Evolutionary conservation across 2,113 vertebrate genomes (phyloP), one percentile per base, ranked within the genome.

Genomic region (Calypte anna): DNA sequence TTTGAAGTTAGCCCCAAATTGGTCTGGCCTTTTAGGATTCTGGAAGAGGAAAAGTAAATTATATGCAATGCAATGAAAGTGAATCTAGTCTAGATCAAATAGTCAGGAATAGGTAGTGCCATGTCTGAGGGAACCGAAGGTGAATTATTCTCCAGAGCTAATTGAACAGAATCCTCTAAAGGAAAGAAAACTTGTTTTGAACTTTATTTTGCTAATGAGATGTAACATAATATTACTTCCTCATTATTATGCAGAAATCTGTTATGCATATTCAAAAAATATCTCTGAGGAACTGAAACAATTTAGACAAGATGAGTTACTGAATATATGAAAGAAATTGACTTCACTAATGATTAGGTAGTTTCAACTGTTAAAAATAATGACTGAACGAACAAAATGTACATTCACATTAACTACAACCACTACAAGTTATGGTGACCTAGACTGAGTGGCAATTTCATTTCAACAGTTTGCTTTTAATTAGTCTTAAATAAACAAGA

Each of bases 251-350:
- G 80, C 85, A 68, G 94, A 86, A 94, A 93, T 80, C 62, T 58
- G 73, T 90, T 86, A 96, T 96, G 90, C 91, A 97, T 97, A 96
- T 96, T 97, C 94, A 97, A 77, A 93, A 95, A 83, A 57, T 74
- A 78, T 93, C 94, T 97, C 95, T 22, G 73, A 96, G 93, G 95
- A 95, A 95, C 91, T 84, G 88, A 93, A 96, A 96, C 76, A 82
- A 96, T 96, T 96, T 96, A 93, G 90, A 79, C 73, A 94, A 96
- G 90, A 96, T 91, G 91, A 94, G 79, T 91, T 93, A 86, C 86
- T 79, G 94, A 95, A 94, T 86, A 88, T 82, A 96, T 94, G 82
- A 95, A 96, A 97, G 79, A 91, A 90, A 95, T 76, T 84, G 86
- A 93, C 91, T 97, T 75, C 82, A 78, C 82, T 94, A 96, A 96